A percentile compares a stretch with the other conserved stretches of the same genome.
phyloP scores from a whole-genome alignment of 64 coral and sea anemone genomes.

The Trachythela sp. region DNA sequence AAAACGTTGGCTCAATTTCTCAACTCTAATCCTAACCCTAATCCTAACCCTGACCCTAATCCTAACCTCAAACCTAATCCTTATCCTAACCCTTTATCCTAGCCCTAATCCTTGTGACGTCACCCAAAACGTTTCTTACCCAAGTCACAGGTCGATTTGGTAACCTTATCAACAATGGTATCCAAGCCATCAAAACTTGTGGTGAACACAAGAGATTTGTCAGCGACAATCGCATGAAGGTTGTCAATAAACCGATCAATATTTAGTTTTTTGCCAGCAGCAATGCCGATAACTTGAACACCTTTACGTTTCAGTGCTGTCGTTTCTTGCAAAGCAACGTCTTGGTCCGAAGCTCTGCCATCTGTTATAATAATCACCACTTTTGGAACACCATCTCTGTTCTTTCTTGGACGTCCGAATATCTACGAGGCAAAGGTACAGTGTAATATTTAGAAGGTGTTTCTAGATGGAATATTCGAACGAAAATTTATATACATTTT shows the following conservation, averaged over 20 bases:
- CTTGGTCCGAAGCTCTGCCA: neutral
- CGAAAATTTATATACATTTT: too few relatives aligned
- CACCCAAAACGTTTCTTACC: neutral
- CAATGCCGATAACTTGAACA: neutral
- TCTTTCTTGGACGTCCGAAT: neutral
- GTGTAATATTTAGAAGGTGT: too few relatives aligned
- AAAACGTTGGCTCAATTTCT: too few relatives aligned
- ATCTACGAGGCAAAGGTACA: neutral
- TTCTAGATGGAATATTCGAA: too few relatives aligned
- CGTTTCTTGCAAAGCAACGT: neutral
- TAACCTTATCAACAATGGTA: neutral
- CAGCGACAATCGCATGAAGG: neutral
- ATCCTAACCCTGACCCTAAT: neutral
- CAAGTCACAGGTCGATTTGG: neutral
- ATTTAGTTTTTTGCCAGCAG: neutral
- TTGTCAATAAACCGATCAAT: slow-evolving; percentile 17
- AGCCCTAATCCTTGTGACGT: neutral
- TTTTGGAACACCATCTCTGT: neutral
- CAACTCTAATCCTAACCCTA: neutral
- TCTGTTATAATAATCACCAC: neutral
- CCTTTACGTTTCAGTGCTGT: neutral
- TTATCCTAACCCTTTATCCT: neutral
- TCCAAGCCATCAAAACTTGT: neutral
- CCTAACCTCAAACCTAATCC: neutral
- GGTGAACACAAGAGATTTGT: neutral